Evolutionary conservation across 2,113 vertebrate species (phyloP), one percentile per base, ranked within the genome.

Genomic region (Emydocephalus ijimae): DNA sequence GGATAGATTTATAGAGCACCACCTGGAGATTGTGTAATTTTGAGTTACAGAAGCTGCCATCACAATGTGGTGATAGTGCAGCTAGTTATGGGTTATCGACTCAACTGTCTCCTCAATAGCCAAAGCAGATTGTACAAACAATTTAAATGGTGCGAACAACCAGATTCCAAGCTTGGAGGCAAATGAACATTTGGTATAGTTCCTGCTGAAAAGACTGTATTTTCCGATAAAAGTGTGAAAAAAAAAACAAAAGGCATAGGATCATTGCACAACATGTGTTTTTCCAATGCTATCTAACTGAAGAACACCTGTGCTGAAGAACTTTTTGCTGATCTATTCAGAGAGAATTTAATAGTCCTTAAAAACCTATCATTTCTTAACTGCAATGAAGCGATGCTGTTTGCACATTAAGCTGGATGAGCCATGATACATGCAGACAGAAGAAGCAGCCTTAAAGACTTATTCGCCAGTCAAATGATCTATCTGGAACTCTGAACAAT

Each of bases 311-410:
- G 97, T 94, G 90, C 95, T 91, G 50, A 94, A 93, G 92, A 96
- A 93, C 96, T 96, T 97, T 97, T 45, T 96, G 94, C 96, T 97
- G 96, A 97, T 97, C 94, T 96, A 96, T 96, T 97, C 97, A 96
- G 93, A 96, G 94, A 96, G 94, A 95, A 97, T 97, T 97, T 98
- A 98, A 98, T 95, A 97, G 97, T 94, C 97, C 97, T 97, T 97
- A 96, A 96, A 81, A 94, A 97, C 95, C 96, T 95, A 95, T 96
- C 88, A 92, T 96, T 97, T 96, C 95, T 95, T 96, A 92, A 91
- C 91, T 93, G 92, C 89, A 97, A 96, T 89, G 94, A 93, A 45
- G 95, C 56, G 87, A 91, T 6, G 34, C 92, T 95, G 45, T 96
- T 97, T 96, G 95, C 92, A 93, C 86, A 92, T 95, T 93, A 93